Base-by-base conservation (phyloP, 2,113 vertebrate species). In the Pluvianellus socialis region DNA sequence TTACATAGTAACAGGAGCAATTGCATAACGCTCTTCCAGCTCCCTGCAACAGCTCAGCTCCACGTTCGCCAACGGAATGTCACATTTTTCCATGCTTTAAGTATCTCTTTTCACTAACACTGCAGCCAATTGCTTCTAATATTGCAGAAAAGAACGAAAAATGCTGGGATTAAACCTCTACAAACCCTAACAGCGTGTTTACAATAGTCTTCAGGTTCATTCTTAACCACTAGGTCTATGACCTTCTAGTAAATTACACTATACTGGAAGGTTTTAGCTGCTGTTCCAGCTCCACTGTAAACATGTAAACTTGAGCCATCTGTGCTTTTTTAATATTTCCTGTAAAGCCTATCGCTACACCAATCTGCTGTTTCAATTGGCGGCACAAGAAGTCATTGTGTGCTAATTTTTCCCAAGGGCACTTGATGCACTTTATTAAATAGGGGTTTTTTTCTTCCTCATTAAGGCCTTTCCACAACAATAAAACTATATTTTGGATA, bases 251-350 rank as follows among this genome's bases (percentile, higher is more conserved):
- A 96, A 97, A 96, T 92, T 93, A 96, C 95, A 86, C 93, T 94
- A 72, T 21, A 91, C 82, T 97, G 92, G 55, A 80, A 94, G 89
- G 82, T 86, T 92, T 96, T 90, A 97, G 96, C 91, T 92, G 95
- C 96, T 80, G 95, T 95, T 97, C 95, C 91, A 97, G 72, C 86
- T 95, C 88, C 94, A 97, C 97, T 95, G 86, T 86, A 97, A 97
- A 98, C 95, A 97, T 47, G 91, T 94, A 97, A 96, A 97, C 91
- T 92, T 97, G 95, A 97, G 97, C 97, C 97, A 98, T 97, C 97
- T 98, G 97, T 98, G 95, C 91, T 94, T 95, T 95, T 97, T 97
- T 96, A 97, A 95, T 97, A 95, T 97, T 98, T 97, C 96, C 97
- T 98, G 85, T 90, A 96, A 97, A 96, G 93, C 74, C 95, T 95